phyloP scores from a whole-genome alignment of 2,113 vertebrate species.

The Nothobranchius kuhntae region DNA sequence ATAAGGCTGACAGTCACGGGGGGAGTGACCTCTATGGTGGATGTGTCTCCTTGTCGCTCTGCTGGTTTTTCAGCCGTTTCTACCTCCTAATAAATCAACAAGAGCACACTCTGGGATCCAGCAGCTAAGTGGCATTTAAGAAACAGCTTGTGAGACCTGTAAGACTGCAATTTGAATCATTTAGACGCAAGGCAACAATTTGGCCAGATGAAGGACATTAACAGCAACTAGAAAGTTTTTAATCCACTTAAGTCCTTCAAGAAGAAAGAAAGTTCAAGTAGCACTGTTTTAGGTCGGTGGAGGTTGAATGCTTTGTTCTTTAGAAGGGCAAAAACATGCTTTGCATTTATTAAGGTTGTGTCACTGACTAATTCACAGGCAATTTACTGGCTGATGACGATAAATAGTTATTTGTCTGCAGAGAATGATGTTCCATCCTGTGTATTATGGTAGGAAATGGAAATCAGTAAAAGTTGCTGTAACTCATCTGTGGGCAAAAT shows the following conservation, averaged over 20 bases:
- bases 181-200: slow-evolving; percentile 72
- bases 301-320: slow-evolving; percentile 35
- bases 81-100: slow-evolving; percentile 72
- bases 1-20: slow-evolving; percentile 46
- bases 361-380: slow-evolving; percentile 43
- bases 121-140: slow-evolving; percentile 78
- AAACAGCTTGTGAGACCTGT: slow-evolving; percentile 67
- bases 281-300: slow-evolving; percentile 38
- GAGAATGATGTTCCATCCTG: background rate
- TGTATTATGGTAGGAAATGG: slow-evolving; percentile 12
- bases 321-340: slow-evolving; percentile 36
- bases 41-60: slow-evolving; percentile 64
- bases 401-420: slow-evolving; percentile 5
- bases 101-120: slow-evolving; percentile 61
- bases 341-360: slow-evolving; percentile 44
- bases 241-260: slow-evolving; percentile 41
- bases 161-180: slow-evolving; percentile 68
- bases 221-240: slow-evolving; percentile 60
- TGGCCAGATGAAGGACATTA: slow-evolving; percentile 70
- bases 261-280: slow-evolving; percentile 33
- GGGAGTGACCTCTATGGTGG: slow-evolving; percentile 63
- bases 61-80: slow-evolving; percentile 62
- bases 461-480: slow-evolving; percentile 3
- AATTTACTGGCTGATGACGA: slow-evolving; percentile 44
- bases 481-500: slow-evolving; percentile 22